Evolutionary conservation across 1,140 invertebrate genomes (phyloP), one percentile per base, ranked within the genome.

Genomic region (Drosophila azteca): DNA sequence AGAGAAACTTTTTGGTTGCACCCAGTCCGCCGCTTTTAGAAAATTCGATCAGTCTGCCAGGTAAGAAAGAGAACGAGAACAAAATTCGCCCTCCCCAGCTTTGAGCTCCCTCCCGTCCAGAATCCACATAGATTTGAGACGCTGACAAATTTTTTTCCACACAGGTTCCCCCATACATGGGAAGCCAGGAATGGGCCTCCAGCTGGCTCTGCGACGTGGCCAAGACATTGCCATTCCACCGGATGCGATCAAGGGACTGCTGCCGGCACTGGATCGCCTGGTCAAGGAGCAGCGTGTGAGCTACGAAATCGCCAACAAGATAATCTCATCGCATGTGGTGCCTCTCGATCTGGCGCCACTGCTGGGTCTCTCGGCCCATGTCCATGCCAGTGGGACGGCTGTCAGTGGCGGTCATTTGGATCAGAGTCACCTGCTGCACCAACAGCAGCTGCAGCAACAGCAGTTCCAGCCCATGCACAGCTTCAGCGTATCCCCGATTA

Each of bases 91-190:
- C 46, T 45, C 26, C 46, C 51, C 26, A 31, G 64, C 51, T 52
- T 44, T 8, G 35, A 13, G 22, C 20, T 1, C 8, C 35, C 11
- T 1, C 35, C 35, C 11, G 11, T 4, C 35, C 11, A 39, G 11
- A 13, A 13, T 39, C 1, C 35, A 39, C 11, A 13, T 13, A 5
- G 9, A 13, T 13, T 39, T 13, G 35, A 13, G 11, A 13, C 11
- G 4, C 11, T 13, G 35, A 39, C 11, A 3, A 29, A 70, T 7
- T 13, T 1, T 46, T 48, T 2, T 2, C 8, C 26, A 90, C 84
- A 64, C 90, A 93, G 95, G 94, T 49, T 95, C 95, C 8, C 95
- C 95, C n/a, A 95, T 95, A 58, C 95, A 95, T 71, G 78, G 81
- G 17, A 91, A 91, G 44, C 85, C 79, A 0, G 67, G 64, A 17